These are phyloP conservation scores for Xyrichtys novacula DNA, from an alignment of 2,797 vertebrate genomes.

Conservation along the genomic window DNA sequence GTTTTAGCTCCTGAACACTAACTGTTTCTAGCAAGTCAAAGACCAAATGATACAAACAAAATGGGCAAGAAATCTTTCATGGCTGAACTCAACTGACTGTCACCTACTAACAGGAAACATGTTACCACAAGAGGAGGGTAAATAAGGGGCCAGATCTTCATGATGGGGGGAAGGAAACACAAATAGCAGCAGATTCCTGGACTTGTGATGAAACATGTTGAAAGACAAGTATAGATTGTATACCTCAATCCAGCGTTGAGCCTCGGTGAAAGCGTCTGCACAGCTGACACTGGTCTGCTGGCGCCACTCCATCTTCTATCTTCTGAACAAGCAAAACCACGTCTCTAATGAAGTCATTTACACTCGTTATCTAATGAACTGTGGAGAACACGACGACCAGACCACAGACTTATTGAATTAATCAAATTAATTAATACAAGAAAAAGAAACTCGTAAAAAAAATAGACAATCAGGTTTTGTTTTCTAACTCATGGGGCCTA, in stretches of 20 bases:
- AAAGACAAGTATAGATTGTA: constrained; percentile 35
- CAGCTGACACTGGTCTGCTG: constrained; percentile 87
- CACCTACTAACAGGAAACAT: neutral
- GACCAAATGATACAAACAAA: neutral
- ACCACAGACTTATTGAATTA: constrained; percentile 1
- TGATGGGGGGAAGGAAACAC: neutral
- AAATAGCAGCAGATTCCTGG: neutral
- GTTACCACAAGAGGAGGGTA: neutral
- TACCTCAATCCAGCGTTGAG: constrained; percentile 95
- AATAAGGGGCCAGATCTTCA: neutral
- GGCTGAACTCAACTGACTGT: neutral
- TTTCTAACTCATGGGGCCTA: neutral
- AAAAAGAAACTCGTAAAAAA: neutral
- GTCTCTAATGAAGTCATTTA: constrained; percentile 10
- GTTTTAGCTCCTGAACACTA: neutral
- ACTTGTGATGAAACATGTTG: neutral
- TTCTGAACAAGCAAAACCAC: constrained; percentile 2
- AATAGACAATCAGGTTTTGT: neutral
- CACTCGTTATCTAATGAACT: neutral
- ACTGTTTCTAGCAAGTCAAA: neutral
- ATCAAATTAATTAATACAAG: constrained; percentile 17
- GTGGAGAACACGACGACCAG: neutral
- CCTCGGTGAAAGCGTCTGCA: constrained; percentile 88
- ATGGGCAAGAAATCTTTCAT: neutral
- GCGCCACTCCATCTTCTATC: constrained; percentile 86